A percentile compares a stretch with the other conserved stretches of the same genome.
Conservation (phyloP, 2,113 vertebrate genomes). For the Xiphias gladius region DNA sequence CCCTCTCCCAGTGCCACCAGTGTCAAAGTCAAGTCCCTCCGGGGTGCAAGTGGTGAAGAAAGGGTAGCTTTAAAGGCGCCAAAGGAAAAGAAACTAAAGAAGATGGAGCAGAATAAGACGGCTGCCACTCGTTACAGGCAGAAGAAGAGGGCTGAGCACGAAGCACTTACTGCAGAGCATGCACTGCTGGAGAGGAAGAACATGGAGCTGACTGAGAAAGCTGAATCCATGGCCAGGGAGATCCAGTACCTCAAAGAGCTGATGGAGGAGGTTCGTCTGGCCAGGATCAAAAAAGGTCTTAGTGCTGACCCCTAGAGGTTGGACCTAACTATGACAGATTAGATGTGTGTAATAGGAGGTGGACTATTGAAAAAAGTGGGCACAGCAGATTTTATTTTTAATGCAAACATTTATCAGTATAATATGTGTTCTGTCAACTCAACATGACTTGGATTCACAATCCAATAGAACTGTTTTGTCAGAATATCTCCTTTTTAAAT, state of each 20-base stretch:
- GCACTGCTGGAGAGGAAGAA: conserved; percentile 89
- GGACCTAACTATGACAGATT: not conserved
- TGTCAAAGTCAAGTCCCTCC: conserved; percentile 32
- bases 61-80: conserved; percentile 40
- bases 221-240: conserved; percentile 91
- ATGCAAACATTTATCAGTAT: conserved; percentile 11
- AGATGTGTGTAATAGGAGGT: not conserved
- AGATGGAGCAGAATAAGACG: conserved; percentile 98
- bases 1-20: conserved; percentile 45
- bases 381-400: conserved; percentile 10
- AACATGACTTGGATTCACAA: conserved; percentile 28
- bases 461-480: not conserved
- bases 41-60: conserved; percentile 28
- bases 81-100: conserved; percentile 90
- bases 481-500: conserved; percentile 12
- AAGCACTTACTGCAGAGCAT: conserved; percentile 83
- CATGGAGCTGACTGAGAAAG: conserved; percentile 88
- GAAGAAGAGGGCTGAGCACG: conserved; percentile 92
- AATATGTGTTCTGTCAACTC: conserved; percentile 16
- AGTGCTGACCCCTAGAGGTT: conserved; percentile 58
- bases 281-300: conserved; percentile 82
- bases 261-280: conserved; percentile 91
- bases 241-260: conserved; percentile 95
- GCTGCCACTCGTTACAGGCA: conserved; percentile 93
- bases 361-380: not conserved